Evolutionary conservation across 2,888 invertebrate species (phyloP).

Genomic region (Eupithecia dodoneata): DNA sequence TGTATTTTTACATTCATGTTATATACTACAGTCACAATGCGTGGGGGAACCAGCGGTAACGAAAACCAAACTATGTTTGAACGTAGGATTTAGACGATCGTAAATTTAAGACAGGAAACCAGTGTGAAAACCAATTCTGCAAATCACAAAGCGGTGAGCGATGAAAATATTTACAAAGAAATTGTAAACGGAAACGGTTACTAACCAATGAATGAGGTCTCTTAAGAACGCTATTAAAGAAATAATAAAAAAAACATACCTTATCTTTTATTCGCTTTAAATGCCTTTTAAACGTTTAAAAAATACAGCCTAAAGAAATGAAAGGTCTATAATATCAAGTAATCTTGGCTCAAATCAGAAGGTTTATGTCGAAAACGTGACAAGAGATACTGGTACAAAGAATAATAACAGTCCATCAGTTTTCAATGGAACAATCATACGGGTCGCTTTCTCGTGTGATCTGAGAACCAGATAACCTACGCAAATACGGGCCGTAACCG

Average conservation of each 20-base stretch:
- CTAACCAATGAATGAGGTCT: conserved; percentile 12
- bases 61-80: conserved; percentile 15
- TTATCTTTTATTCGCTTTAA: conserved; percentile 14
- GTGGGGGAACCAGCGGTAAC: conserved; percentile 46
- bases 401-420: conserved; percentile 50
- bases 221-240: conserved; percentile 12
- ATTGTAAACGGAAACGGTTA: conserved; percentile 31
- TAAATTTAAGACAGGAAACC: conserved; percentile 26
- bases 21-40: conserved; percentile 5
- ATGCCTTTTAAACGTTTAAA: conserved; percentile 17
- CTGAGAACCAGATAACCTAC: conserved; percentile 30
- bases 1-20: neutral
- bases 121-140: conserved; percentile 10
- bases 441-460: conserved; percentile 44
- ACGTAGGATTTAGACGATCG: conserved; percentile 11
- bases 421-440: conserved; percentile 38
- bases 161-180: conserved; percentile 33
- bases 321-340: conserved; percentile 40
- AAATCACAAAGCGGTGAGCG: conserved; percentile 24
- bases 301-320: conserved; percentile 22
- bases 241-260: conserved; percentile 14
- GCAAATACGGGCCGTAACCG: conserved; percentile 22
- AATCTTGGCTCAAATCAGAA: conserved; percentile 50
- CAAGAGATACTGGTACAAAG: conserved; percentile 47
- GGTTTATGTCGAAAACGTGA: conserved; percentile 64